These are phyloP conservation scores for Apis laboriosa DNA, from an alignment of 1,140 invertebrate genomes.

Conservation along the genomic window DNA sequence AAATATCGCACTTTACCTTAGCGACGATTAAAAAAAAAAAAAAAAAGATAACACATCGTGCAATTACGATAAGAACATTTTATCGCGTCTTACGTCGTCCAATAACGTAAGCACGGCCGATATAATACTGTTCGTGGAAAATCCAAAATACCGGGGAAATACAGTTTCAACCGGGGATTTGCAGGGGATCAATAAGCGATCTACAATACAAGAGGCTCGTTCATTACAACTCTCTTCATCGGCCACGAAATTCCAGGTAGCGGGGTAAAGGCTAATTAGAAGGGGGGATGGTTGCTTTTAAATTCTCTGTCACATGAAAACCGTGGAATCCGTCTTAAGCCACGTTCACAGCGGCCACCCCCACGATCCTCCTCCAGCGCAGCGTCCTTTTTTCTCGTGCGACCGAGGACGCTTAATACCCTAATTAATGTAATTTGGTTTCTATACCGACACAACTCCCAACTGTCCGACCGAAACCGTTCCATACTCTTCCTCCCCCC, in stretches of 20 bases:
- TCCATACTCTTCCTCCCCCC: background rate
- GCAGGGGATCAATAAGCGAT: slow-evolving; percentile 6
- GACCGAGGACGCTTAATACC: slow-evolving; percentile 66
- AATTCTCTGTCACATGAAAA: slow-evolving; percentile 63
- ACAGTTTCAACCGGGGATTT: background rate
- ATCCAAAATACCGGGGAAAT: background rate
- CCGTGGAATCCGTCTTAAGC: slow-evolving; percentile 69
- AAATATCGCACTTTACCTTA: slow-evolving; percentile 1
- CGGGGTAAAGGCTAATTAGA: slow-evolving; percentile 45
- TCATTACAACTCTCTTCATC: slow-evolving; percentile 18
- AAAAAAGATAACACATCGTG: background rate
- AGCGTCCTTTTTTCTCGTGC: slow-evolving; percentile 32
- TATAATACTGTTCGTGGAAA: background rate
- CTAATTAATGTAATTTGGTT: slow-evolving; percentile 74
- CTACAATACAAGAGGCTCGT: slow-evolving; percentile 7
- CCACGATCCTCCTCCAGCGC: background rate
- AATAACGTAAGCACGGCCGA: too few species aligned
- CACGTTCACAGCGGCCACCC: slow-evolving; percentile 19
- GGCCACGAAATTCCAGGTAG: background rate
- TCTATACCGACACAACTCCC: slow-evolving; percentile 62
- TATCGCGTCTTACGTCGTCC: background rate
- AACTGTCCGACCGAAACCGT: slow-evolving; percentile 33
- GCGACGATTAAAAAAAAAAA: background rate
- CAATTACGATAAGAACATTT: background rate
- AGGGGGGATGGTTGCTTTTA: slow-evolving; percentile 33